A percentile compares a stretch with the other conserved stretches of the same genome.
These are phyloP conservation scores for Empidonax alnorum DNA, from an alignment of 2,113 vertebrate genomes.

Conservation along the genomic window DNA sequence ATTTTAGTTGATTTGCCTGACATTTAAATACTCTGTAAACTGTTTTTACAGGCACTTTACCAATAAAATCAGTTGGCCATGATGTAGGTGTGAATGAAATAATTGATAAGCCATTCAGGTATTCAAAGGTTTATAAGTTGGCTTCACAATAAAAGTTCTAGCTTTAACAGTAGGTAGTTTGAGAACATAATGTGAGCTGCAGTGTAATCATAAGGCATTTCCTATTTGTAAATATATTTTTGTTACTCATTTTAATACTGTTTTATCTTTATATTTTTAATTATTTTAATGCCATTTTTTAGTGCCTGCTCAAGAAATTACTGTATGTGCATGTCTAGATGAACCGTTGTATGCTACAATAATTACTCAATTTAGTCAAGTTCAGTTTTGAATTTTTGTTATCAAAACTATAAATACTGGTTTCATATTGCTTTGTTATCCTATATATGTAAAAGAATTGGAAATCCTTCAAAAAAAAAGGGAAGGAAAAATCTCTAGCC, in stretches of 20 bases:
- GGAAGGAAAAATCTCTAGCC: neutral
- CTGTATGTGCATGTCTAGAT: neutral
- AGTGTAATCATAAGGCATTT: neutral
- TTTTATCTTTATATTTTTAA: neutral
- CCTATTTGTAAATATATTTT: neutral
- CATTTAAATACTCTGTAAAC: neutral
- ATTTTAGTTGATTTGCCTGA: neutral
- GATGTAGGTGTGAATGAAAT: neutral
- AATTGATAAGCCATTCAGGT: neutral
- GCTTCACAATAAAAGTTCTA: neutral
- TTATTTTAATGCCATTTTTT: neutral
- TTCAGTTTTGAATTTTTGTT: neutral
- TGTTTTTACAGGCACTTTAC: neutral
- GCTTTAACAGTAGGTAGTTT: neutral
- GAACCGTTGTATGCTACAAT: neutral
- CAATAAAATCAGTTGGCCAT: neutral
- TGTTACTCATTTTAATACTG: neutral
- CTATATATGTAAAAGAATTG: neutral
- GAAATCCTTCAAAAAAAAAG: neutral
- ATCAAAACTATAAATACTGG: neutral
- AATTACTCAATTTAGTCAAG: neutral
- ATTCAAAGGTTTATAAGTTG: neutral
- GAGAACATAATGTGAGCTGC: neutral
- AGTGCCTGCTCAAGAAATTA: neutral
- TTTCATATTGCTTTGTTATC: neutral